A percentile compares a stretch with the other conserved stretches of the same genome.
phyloP scores from a whole-genome alignment of 1,140 invertebrate genomes.

The Bombus polaris region DNA sequence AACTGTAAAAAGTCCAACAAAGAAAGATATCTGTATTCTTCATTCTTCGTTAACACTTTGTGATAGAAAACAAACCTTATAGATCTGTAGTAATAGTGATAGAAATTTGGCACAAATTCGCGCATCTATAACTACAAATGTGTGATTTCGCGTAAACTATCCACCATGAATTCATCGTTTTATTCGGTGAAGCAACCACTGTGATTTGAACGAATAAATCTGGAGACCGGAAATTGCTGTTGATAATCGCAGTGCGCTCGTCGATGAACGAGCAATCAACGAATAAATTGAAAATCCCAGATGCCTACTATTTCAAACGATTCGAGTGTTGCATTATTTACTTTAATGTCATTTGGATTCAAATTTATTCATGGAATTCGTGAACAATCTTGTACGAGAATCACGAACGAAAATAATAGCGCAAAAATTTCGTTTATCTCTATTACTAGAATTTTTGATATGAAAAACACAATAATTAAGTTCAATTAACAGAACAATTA shows the following conservation, averaged over 20 bases:
- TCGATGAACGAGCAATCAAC: background rate
- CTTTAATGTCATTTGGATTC: background rate
- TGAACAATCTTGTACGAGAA: too few relatives aligned
- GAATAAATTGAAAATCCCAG: slow-evolving; percentile 11
- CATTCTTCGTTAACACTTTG: too few relatives aligned
- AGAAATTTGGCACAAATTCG: slow-evolving; percentile 43
- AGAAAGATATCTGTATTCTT: background rate
- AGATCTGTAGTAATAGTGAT: slow-evolving; percentile 6
- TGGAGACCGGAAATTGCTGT: slow-evolving; percentile 21
- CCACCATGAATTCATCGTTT: slow-evolving; percentile 43
- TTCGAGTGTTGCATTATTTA: background rate
- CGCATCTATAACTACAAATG: background rate
- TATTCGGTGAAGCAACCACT: slow-evolving; percentile 31
- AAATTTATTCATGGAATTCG: background rate
- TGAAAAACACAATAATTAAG: too few relatives aligned
- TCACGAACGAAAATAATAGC: background rate
- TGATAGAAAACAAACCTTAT: background rate
- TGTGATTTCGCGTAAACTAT: slow-evolving; percentile 27
- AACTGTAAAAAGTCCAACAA: background rate
- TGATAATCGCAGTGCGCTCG: slow-evolving; percentile 8
- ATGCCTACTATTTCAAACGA: background rate
- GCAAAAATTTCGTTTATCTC: background rate
- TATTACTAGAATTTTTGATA: background rate
- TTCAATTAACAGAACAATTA: too few relatives aligned
- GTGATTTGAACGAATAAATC: background rate